phyloP scores from a whole-genome alignment of 2,113 vertebrate species.

The Corvus moneduloides region DNA sequence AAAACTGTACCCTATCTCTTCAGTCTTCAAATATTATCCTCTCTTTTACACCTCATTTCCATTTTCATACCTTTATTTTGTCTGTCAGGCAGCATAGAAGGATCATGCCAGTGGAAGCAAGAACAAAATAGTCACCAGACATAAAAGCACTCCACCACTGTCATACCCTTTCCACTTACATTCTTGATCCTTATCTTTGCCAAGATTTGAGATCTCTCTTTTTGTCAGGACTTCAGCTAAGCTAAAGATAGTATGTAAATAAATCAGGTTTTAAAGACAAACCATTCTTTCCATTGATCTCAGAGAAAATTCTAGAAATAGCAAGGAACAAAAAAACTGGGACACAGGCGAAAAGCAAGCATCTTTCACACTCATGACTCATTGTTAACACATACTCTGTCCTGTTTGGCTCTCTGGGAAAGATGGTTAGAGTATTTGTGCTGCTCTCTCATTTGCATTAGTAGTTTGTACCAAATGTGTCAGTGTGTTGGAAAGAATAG shows the following conservation, averaged over 20 bases:
- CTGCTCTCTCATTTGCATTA: not conserved
- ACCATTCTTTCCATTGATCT: not conserved
- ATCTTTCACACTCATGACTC: not conserved
- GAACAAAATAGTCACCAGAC: not conserved
- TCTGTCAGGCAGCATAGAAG: not conserved
- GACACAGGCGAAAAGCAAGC: not conserved
- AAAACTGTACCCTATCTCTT: not conserved
- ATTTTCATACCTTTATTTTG: not conserved
- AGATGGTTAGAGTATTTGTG: not conserved
- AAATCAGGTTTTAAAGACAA: not conserved
- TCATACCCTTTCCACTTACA: not conserved
- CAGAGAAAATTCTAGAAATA: slow-evolving; percentile 1
- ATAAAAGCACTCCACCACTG: not conserved
- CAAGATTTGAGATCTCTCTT: not conserved
- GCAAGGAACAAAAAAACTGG: not conserved
- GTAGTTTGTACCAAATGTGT: not conserved
- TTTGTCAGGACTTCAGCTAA: not conserved
- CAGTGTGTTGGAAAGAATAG: not conserved
- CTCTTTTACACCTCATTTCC: not conserved
- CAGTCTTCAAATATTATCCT: not conserved
- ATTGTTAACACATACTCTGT: not conserved
- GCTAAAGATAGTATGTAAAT: slow-evolving; percentile 10
- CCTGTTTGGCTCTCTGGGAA: not conserved
- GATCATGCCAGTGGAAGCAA: not conserved
- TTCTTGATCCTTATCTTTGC: not conserved